Percentiles rank a stretch among this genome's conserved stretches.
These are phyloP conservation scores for Solea senegalensis DNA, from an alignment of 2,113 vertebrate species.

Conservation along the genomic window DNA sequence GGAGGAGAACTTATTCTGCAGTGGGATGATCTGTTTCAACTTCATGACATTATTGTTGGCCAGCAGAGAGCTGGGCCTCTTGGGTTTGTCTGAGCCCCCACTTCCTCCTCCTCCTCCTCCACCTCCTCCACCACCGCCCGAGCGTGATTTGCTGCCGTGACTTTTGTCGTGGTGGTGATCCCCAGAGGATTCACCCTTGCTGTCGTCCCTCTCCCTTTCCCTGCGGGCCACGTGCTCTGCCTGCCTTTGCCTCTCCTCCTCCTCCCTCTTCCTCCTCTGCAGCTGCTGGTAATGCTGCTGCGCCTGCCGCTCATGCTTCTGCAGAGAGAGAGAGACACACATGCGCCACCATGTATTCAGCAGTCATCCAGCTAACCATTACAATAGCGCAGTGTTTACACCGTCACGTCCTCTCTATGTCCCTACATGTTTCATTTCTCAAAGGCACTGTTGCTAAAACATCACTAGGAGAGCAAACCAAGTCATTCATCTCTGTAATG, in stretches of 20 bases:
- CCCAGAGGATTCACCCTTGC: slow-evolving; percentile 78
- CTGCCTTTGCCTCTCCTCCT: slow-evolving; percentile 94
- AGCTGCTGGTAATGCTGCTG: slow-evolving; percentile 97
- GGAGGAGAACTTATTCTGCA: slow-evolving; percentile 93
- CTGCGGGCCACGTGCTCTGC: slow-evolving; percentile 89
- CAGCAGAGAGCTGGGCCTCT: slow-evolving; percentile 91
- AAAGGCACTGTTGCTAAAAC: neutral
- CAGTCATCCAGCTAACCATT: slow-evolving; percentile 27
- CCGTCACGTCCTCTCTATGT: neutral
- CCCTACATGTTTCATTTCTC: slow-evolving; percentile 12
- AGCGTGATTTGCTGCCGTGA: slow-evolving; percentile 83
- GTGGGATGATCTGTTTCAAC: slow-evolving; percentile 95
- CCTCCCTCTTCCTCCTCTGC: slow-evolving; percentile 93
- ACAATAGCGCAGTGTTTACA: slow-evolving; percentile 28
- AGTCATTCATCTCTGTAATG: neutral
- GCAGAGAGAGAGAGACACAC: slow-evolving; percentile 50
- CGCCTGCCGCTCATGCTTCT: slow-evolving; percentile 96
- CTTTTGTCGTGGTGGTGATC: slow-evolving; percentile 87
- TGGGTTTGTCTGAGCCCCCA: slow-evolving; percentile 87
- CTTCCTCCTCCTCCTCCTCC: slow-evolving; percentile 60
- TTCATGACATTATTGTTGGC: slow-evolving; percentile 97
- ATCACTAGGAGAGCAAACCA: neutral
- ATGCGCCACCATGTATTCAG: slow-evolving; percentile 10
- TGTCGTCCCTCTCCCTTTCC: slow-evolving; percentile 85
- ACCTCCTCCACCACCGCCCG: slow-evolving; percentile 48